Conservation (phyloP, 2,797 vertebrate species). For the Lepus townsendii region DNA sequence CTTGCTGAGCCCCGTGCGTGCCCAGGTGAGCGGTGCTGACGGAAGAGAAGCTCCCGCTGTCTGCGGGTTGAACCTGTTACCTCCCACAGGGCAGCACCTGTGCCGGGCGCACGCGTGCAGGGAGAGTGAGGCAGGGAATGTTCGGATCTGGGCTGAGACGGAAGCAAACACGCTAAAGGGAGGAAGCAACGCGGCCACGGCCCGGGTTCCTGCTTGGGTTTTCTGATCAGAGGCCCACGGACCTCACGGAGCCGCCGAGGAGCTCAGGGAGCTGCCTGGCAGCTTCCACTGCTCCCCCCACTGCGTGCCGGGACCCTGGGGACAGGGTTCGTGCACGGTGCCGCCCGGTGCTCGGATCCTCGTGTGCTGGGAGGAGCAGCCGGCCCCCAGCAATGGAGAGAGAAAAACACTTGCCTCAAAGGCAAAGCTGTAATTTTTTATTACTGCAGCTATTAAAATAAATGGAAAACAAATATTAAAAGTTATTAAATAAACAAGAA, state of each 20-base stretch:
- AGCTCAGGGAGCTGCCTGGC: background rate
- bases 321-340: rapidly evolving
- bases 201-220: background rate
- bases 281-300: background rate
- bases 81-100: rapidly evolving
- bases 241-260: background rate
- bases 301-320: rapidly evolving
- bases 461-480: constrained; percentile 53
- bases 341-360: background rate
- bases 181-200: rapidly evolving
- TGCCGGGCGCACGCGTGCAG: rapidly evolving
- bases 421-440: background rate
- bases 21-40: rapidly evolving
- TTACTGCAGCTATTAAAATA: constrained; percentile 16
- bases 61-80: rapidly evolving
- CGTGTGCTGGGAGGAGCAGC: rapidly evolving
- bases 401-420: background rate
- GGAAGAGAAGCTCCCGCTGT: rapidly evolving
- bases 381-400: background rate
- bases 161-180: too few relatives aligned
- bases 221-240: background rate
- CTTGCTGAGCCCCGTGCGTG: rapidly evolving
- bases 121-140: rapidly evolving
- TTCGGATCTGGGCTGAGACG: background rate
- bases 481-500: constrained; percentile 23